Evolutionary conservation across 2,888 invertebrate species (phyloP).

Genomic region (Coenonympha glycerion): DNA sequence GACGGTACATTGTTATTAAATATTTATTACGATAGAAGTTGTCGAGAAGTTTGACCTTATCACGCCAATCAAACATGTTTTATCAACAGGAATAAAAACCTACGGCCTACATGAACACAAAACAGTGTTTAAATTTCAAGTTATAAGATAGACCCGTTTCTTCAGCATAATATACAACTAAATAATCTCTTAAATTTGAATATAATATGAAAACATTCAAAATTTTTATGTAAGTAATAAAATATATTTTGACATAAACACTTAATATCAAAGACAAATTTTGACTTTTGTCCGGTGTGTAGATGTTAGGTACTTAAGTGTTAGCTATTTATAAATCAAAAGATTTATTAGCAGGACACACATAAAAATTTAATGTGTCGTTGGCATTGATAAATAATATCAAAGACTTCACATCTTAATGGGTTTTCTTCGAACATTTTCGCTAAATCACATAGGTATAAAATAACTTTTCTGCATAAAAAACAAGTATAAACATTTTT

Average conservation of each 20-base stretch:
- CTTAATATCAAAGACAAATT: too few relatives aligned
- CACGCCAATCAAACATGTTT: conserved; percentile 34
- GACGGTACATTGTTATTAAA: background rate
- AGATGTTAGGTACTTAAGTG: background rate
- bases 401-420: background rate
- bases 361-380: background rate
- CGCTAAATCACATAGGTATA: background rate
- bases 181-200: too few relatives aligned
- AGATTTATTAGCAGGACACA: conserved; percentile 4
- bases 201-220: too few relatives aligned
- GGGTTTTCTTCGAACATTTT: background rate
- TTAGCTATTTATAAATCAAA: background rate
- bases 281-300: too few relatives aligned
- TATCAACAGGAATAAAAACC: conserved; percentile 11
- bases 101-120: conserved; percentile 1
- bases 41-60: conserved; percentile 32
- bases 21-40: conserved; percentile 13
- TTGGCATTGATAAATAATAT: background rate
- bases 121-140: background rate
- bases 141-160: background rate
- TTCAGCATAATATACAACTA: too few relatives aligned
- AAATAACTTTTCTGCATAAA: too few relatives aligned
- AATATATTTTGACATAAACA: too few relatives aligned
- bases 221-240: too few relatives aligned
- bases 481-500: too few relatives aligned